Percentiles rank a stretch among this genome's conserved stretches.
Conservation (phyloP, 2,888 invertebrate genomes). For the Charanyca ferruginea region DNA sequence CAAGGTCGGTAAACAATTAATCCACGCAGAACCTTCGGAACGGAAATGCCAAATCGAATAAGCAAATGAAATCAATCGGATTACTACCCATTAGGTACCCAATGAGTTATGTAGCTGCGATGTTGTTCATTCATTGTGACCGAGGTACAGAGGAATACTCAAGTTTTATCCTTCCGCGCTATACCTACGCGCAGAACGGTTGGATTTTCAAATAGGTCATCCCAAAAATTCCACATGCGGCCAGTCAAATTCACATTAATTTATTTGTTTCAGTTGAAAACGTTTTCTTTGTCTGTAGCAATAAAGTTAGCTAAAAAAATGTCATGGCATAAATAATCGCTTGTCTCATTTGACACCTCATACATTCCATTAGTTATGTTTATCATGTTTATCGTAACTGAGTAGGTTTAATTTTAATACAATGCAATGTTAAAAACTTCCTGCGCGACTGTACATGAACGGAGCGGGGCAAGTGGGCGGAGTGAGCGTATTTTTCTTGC, state of each 20-base stretch:
- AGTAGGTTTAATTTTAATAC: slow-evolving; percentile 60
- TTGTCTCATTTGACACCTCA: slow-evolving; percentile 29
- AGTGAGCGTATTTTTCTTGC: slow-evolving; percentile 82
- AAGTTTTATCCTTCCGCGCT: slow-evolving; percentile 26
- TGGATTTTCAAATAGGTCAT: no score
- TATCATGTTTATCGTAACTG: slow-evolving; percentile 40
- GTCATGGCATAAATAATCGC: slow-evolving; percentile 15
- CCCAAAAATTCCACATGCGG: no score
- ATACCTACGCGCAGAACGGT: no score
- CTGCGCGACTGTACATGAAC: slow-evolving; percentile 84
- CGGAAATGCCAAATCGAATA: slow-evolving; percentile 88
- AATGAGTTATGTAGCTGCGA: slow-evolving; percentile 71
- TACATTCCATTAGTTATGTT: slow-evolving; percentile 45
- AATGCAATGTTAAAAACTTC: slow-evolving; percentile 58
- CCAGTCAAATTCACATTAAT: neutral
- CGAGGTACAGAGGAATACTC: slow-evolving; percentile 72
- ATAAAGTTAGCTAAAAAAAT: slow-evolving; percentile 2
- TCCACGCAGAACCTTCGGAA: slow-evolving; percentile 74
- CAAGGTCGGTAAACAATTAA: slow-evolving; percentile 86
- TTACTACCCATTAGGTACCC: slow-evolving; percentile 74
- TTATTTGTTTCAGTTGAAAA: neutral
- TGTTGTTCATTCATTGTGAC: slow-evolving; percentile 87
- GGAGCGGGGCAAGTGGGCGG: slow-evolving; percentile 86
- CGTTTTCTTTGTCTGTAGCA: neutral
- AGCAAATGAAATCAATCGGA: slow-evolving; percentile 83